Conservation (phyloP, 2,113 vertebrate genomes). For the Melozone crissalis region DNA sequence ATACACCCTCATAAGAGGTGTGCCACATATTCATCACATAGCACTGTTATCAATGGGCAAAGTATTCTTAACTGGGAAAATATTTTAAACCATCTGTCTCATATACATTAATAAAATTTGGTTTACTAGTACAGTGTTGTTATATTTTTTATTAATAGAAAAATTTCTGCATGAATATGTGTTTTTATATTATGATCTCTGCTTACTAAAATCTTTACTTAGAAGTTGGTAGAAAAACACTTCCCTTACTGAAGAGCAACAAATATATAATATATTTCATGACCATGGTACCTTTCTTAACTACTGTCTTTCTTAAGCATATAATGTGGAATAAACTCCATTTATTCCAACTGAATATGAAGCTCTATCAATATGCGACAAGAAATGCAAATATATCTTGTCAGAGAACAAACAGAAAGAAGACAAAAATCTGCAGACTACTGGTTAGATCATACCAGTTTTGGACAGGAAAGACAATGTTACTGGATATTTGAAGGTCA, state of each 20-base stretch:
- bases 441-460: not conserved
- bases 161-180: accelerated
- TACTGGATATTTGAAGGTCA: not conserved
- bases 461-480: not conserved
- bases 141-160: not conserved
- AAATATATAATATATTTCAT: not conserved
- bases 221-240: not conserved
- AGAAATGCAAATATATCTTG: not conserved
- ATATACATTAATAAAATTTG: not conserved
- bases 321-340: not conserved
- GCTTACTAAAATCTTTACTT: not conserved
- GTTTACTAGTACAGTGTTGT: not conserved
- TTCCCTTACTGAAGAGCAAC: not conserved
- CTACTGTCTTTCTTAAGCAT: not conserved
- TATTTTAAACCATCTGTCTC: not conserved
- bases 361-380: not conserved
- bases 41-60: not conserved
- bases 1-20: not conserved
- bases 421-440: not conserved
- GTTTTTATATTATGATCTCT: not conserved
- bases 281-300: not conserved
- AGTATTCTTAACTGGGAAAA: not conserved
- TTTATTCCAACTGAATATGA: not conserved
- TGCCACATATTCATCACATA: not conserved
- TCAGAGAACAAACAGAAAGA: not conserved